Base-by-base conservation (phyloP, 1,140 invertebrate genomes). In the Druon quercuslanigerum region DNA sequence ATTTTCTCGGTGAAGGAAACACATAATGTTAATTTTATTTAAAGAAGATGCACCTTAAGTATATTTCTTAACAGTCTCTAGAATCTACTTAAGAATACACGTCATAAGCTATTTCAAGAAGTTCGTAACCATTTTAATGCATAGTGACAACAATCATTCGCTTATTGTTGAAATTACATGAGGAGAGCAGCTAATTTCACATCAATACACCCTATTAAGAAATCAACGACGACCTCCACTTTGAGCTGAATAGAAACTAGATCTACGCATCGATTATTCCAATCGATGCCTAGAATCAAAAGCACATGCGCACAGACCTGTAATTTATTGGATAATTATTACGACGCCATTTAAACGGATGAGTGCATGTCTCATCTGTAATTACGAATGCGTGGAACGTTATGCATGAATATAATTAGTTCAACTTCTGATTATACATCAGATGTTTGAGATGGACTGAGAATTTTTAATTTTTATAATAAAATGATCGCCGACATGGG, bases 371-470 rank as follows among this genome's bases (percentile, higher is more conserved):
- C 54, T 19, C 54, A 19, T 56, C 54, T 56, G 20, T 66, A 13
- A 66, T 66, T 66, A 66, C 40, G 40, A 66, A 66, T 66, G 25
- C 57, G 57, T 13, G 40, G 40, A 33, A 66, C 57, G 25, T 33
- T 33, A 40, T 25, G 14, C 52, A 54, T 54, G 20, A 11, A 19
- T 25, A 11, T 56, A 12, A 19, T 56, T 56, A 33, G 25, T 33
- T 33, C 25, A 33, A 33, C 0, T 33, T 33, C 25, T 33, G 3
- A 33, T 33, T 33, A 33, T 33, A 33, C 25, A 33, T 33, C 25
- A 33, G 25, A 33, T 33, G 25, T 4, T 25, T 25, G 20, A 3
- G 20, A 3, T 25, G 20, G 20, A 25, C 25, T 33, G 25, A 4
- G 25, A 33, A 33, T 33, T 33, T 33, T 33, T 33, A 33, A 33